A percentile compares a stretch with the other conserved stretches of the same genome.
Evolutionary conservation across 2,797 vertebrate genomes (phyloP).

Genomic region (Euphonia xanthogaster): DNA sequence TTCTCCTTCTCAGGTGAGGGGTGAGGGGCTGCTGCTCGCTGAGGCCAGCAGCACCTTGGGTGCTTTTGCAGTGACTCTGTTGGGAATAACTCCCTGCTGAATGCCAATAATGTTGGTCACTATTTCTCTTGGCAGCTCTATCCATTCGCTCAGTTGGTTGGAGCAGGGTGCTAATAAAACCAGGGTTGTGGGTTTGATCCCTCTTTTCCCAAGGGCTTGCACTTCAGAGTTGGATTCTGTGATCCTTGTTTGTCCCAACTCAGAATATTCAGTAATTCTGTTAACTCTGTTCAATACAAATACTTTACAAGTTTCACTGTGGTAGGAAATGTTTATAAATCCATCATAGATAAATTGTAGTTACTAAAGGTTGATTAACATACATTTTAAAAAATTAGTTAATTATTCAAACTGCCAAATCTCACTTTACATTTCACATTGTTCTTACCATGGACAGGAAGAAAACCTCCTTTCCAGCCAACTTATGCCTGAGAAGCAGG

Average conservation of each 20-base stretch:
- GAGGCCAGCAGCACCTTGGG: accelerated
- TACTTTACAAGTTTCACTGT: background rate
- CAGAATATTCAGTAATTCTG: background rate
- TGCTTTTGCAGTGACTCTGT: background rate
- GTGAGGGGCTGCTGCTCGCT: background rate
- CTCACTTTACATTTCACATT: background rate
- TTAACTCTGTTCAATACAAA: background rate
- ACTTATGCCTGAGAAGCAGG: background rate
- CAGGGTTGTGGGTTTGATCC: background rate
- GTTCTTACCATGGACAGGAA: background rate
- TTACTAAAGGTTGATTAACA: background rate
- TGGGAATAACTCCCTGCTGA: background rate
- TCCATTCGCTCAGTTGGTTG: background rate
- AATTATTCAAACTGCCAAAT: background rate
- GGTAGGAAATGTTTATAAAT: background rate
- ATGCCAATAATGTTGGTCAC: background rate
- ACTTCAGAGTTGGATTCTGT: background rate
- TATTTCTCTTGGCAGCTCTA: background rate
- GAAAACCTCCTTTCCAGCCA: background rate
- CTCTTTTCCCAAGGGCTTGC: background rate
- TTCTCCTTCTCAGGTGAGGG: slow-evolving; percentile 93
- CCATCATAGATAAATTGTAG: background rate
- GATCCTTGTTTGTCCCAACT: background rate
- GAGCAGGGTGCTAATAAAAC: background rate
- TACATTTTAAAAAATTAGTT: background rate